Base-by-base conservation (phyloP, 2,888 invertebrate species). In the Mesodorylaimus sp. region DNA sequence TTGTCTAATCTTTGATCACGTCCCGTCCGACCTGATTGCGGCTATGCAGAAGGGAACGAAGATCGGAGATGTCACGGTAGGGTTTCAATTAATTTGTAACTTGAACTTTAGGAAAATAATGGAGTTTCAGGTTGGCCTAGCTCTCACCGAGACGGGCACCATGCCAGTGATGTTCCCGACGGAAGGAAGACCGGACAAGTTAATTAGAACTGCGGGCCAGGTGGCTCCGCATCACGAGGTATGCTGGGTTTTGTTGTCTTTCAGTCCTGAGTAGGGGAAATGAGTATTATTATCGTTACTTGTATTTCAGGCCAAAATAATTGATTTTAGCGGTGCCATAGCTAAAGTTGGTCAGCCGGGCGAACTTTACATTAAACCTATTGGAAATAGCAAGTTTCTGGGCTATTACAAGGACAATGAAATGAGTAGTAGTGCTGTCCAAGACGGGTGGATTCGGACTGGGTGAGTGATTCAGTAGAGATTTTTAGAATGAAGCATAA, bases 371-470 rank as follows among this genome's bases (percentile, higher is more conserved):
- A 63, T 64, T 2, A 55, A 68, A 24, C 28, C 28, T 3, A 37
- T 42, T 32, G 69, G 69, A 1, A 62, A 64, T 52, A 57, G 56
- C 3, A 66, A 66, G 10, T 72, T 73, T 67, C 58, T 68, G 46
- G 66, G 66, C 16, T 73, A 72, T 57, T 69, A 65, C 64, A 57
- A 58, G 3, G 66, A 69, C 36, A 51, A 54, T 2, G 58, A 60
- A 5, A 63, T 60, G 50, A 68, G 67, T 7, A 48, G 47, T 1
- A 60, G 64, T 27, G 61, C 56, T 10, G 60, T 66, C n/a, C 56
- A 52, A 13, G 63, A 64, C 43, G 58, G 68, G 48, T 73, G 70
- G 70, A 66, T 69, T 47, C 59, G 59, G 46, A 69, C 71, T 25
- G 70, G 70, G 71, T 70, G 56, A 49, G 59, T 50, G 25, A n/a